These are phyloP conservation scores for Hypsopygia costalis DNA, from an alignment of 2,888 invertebrate species.

Conservation along the genomic window DNA sequence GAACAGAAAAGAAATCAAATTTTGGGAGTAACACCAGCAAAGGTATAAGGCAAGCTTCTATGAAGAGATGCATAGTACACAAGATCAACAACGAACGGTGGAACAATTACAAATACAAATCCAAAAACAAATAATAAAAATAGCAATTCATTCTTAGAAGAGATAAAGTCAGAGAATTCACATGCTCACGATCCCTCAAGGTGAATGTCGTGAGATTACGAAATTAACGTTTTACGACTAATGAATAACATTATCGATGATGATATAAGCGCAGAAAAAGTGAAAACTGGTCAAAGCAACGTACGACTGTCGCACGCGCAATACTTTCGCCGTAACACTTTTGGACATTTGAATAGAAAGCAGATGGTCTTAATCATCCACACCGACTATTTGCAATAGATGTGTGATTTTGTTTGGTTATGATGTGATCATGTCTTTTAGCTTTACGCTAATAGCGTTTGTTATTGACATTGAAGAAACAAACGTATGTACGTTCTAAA, in stretches of 20 bases:
- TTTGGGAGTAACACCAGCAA: too few species aligned
- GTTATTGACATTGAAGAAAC: too few species aligned
- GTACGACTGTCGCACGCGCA: conserved; percentile 16
- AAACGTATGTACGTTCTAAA: too few species aligned
- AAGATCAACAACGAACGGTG: too few species aligned
- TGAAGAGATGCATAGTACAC: too few species aligned
- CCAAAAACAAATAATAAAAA: too few species aligned
- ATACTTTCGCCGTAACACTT: conserved; percentile 59
- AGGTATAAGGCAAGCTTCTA: too few species aligned
- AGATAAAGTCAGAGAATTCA: not conserved
- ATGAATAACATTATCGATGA: conserved; percentile 28
- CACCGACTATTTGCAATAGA: not conserved
- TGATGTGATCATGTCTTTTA: not conserved
- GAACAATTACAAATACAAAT: too few species aligned
- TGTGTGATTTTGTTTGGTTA: not conserved
- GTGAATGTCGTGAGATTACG: conserved; percentile 27
- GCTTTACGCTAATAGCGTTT: too few species aligned
- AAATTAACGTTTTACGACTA: conserved; percentile 18
- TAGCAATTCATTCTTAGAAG: not conserved
- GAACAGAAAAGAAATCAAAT: too few species aligned
- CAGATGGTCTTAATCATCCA: conserved; percentile 16
- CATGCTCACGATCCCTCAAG: conserved; percentile 17
- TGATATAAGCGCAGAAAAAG: conserved; percentile 44
- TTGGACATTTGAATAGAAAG: conserved; percentile 64
- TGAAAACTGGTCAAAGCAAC: conserved; percentile 43